Conservation (phyloP, 2,888 invertebrate genomes). For the Plagiodera versicolora region DNA sequence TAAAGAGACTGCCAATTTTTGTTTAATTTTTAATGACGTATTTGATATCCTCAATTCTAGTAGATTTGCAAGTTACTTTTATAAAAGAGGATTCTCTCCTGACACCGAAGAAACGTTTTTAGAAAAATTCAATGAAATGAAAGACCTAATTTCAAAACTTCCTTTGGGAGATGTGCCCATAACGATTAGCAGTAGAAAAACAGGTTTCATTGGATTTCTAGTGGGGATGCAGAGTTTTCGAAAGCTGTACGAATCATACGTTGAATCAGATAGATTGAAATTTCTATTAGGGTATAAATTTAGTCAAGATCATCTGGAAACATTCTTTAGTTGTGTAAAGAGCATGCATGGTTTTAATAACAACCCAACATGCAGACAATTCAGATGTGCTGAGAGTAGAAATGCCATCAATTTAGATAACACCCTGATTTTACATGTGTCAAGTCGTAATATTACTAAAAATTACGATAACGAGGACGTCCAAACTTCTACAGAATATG, state of each 20-base stretch:
- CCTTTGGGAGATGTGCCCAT: background rate
- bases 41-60: conserved; percentile 10
- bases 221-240: background rate
- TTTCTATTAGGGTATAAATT: background rate
- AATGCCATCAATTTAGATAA: background rate
- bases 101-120: background rate
- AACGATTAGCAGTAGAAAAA: background rate
- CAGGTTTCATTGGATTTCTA: background rate
- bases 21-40: background rate
- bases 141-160: background rate
- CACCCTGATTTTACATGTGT: background rate
- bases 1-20: conserved; percentile 3
- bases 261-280: background rate
- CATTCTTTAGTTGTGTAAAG: conserved; percentile 5
- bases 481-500: background rate
- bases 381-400: background rate
- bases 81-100: background rate
- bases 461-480: conserved; percentile 3
- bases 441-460: background rate
- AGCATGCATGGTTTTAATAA: conserved; percentile 4
- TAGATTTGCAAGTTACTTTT: conserved; percentile 1
- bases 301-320: background rate
- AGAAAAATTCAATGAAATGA: background rate
- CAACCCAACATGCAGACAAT: conserved; percentile 3
- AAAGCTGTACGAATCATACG: background rate